Base-by-base conservation (phyloP, 64 coral and sea anemone genomes). In the Actinia tenebrosa region DNA sequence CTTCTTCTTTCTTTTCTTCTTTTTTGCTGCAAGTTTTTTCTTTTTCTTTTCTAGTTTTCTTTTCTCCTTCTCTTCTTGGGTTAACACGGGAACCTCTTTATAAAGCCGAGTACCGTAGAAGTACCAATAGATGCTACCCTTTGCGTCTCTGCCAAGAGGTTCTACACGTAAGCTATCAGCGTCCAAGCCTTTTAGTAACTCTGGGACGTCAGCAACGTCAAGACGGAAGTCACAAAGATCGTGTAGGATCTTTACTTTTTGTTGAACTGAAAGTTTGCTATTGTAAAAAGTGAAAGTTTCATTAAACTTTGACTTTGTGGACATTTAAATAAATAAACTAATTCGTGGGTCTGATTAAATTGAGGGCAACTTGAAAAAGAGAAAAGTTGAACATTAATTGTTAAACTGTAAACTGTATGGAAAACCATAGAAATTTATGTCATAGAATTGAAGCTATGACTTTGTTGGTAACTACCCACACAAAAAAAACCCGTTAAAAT, bases 21-120 rank as follows among this genome's bases (percentile, higher is more conserved):
- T 88, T 44, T 86, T 83, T 53, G 78, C 78, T 8, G 44, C 80
- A 56, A 89, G 91, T 52, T 88, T 87, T 44, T 89, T 94, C 81
- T 92, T 92, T 63, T 88, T 91, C 54, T 89, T 89, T 46, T 89
- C 89, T 23, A 91, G 88, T 68, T 92, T 90, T 60, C 87, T 88
- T 37, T 90, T 89, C 20, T 91, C 88, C 79, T 89, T 89, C 53
- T 87, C 88, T 58, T 90, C 96, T 18, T 82, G 19, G n/a, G 80
- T 84, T 59, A 60, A 63, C 30, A 60, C 83, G 30, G 91, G 91
- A 79, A 79, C 52, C 75, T 98, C 96, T 46, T 92, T 89, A 66
- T 98, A 98, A 80, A 98, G 86, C n/a, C 96, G 84, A 30, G 96
- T 98, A 17, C 96, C 96, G 58, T 95, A 98, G 64, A 98, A 98